Evolutionary conservation across 2,797 vertebrate species (phyloP).

Genomic region (Chelonia mydas): DNA sequence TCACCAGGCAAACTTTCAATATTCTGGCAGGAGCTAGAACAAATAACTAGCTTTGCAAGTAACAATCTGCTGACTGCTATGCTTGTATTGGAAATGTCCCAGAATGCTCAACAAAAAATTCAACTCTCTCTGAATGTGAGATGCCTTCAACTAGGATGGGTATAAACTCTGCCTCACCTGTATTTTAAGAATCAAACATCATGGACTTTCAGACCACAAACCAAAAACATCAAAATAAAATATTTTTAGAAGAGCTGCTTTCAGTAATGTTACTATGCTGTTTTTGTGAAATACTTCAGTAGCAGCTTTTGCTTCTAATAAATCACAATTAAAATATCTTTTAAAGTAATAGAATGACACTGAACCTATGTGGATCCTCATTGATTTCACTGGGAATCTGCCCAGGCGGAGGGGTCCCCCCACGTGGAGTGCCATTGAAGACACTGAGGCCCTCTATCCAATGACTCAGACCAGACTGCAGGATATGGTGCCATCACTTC

Average conservation of each 20-base stretch:
- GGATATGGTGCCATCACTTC: neutral
- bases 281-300: neutral
- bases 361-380: neutral
- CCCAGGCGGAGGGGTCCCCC: accelerated
- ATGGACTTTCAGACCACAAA: slow-evolving; percentile 25
- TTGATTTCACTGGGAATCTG: neutral
- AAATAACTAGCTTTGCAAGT: slow-evolving; percentile 67
- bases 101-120: slow-evolving; percentile 31
- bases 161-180: neutral
- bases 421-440: too few species aligned
- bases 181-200: slow-evolving; percentile 12
- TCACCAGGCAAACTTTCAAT: slow-evolving; percentile 78
- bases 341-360: accelerated
- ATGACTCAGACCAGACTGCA: neutral
- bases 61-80: slow-evolving; percentile 12
- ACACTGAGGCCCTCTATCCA: neutral
- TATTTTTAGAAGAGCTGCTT: neutral
- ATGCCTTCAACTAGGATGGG: neutral
- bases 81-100: slow-evolving; percentile 39
- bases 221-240: slow-evolving; percentile 18
- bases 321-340: neutral
- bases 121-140: slow-evolving; percentile 20
- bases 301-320: neutral
- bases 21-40: slow-evolving; percentile 71
- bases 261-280: neutral